phyloP scores from a whole-genome alignment of 2,113 vertebrate genomes.

The Cinclus cinclus region DNA sequence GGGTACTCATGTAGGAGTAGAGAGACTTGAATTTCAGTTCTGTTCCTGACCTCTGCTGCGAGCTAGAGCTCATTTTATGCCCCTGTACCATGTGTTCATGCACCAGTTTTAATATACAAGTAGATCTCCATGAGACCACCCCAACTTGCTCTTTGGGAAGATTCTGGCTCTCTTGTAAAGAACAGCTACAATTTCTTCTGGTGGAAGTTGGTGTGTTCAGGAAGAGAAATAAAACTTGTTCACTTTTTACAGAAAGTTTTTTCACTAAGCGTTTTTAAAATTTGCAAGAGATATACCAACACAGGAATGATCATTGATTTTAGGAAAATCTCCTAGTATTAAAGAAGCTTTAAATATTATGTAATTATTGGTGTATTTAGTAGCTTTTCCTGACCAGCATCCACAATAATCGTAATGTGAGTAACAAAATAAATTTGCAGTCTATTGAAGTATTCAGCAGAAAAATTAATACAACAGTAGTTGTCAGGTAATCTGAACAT shows the following conservation, averaged over 20 bases:
- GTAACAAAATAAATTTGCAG: constrained; percentile 51
- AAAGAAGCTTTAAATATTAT: constrained; percentile 51
- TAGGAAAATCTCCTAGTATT: constrained; percentile 24
- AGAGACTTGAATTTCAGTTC: neutral
- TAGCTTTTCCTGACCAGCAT: constrained; percentile 22
- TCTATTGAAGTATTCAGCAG: constrained; percentile 52
- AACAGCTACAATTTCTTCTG: neutral
- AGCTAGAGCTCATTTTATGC: neutral
- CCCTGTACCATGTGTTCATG: neutral
- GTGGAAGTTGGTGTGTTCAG: neutral
- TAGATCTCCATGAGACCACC: neutral
- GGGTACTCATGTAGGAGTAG: neutral
- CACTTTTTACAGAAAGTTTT: neutral
- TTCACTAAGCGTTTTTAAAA: neutral
- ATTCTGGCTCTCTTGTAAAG: neutral
- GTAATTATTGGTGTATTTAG: constrained; percentile 9
- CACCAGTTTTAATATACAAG: rapidly evolving
- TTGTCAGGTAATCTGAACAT: constrained; percentile 57
- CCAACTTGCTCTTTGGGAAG: neutral
- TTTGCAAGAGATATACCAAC: neutral
- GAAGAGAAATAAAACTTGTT: neutral
- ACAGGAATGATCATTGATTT: neutral
- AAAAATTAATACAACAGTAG: constrained; percentile 44
- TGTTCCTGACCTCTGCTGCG: neutral
- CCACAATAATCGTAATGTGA: constrained; percentile 49